Evolutionary conservation across 2,113 vertebrate genomes (phyloP).

Genomic region (Strix aluco): DNA sequence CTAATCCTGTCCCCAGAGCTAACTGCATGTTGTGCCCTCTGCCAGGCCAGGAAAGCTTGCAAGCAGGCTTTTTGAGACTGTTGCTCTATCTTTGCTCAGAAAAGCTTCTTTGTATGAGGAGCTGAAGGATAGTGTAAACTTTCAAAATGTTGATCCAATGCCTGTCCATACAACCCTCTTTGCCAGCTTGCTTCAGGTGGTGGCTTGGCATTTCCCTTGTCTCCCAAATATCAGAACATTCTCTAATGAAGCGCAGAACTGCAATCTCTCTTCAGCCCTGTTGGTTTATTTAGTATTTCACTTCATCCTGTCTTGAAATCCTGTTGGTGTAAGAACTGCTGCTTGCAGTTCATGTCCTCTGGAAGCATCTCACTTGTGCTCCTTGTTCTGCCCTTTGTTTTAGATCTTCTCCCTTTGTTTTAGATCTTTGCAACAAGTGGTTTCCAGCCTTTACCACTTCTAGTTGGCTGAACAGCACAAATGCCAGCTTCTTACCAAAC

Average conservation of each 20-base stretch:
- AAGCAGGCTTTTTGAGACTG: not conserved
- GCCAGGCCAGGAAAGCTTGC: not conserved
- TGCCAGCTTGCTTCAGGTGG: not conserved
- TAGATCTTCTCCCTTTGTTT: not conserved
- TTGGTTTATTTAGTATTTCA: not conserved
- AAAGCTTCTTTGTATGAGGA: slow-evolving; percentile 7
- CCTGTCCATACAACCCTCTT: not conserved
- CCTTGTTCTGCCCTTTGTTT: not conserved
- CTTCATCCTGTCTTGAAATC: not conserved
- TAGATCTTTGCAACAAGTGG: not conserved
- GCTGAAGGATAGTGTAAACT: not conserved
- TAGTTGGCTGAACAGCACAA: not conserved
- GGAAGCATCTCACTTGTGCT: not conserved
- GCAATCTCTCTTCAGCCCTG: not conserved
- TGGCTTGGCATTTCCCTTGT: not conserved
- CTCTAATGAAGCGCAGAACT: not conserved
- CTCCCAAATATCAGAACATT: not conserved
- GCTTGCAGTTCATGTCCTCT: not conserved
- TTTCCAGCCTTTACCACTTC: not conserved
- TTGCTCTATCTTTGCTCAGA: slow-evolving; percentile 18
- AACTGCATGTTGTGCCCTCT: not conserved
- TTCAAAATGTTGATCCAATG: not conserved
- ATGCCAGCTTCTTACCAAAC: not conserved
- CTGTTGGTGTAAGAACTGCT: not conserved
- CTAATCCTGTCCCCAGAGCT: not conserved